Evolutionary conservation across 2,113 vertebrate genomes (phyloP).

Genomic region (Laterallus jamaicensis): DNA sequence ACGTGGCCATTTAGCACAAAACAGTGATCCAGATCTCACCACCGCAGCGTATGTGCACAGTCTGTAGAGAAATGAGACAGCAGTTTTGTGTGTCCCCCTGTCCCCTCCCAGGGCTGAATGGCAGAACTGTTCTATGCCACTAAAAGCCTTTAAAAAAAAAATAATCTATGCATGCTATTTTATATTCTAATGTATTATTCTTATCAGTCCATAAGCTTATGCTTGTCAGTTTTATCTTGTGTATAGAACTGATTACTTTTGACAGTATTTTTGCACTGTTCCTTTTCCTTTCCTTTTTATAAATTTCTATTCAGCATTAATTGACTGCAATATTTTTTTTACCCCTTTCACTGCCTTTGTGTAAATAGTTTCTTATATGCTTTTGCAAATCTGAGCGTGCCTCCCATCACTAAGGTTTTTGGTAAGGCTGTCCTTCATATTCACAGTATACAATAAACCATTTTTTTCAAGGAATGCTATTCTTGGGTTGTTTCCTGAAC

Average conservation of each 20-base stretch:
- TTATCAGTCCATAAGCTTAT: conserved; percentile 85
- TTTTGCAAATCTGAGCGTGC: conserved; percentile 77
- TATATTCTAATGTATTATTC: conserved; percentile 83
- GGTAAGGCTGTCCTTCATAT: conserved; percentile 74
- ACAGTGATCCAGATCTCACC: not conserved
- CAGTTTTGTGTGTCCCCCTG: not conserved
- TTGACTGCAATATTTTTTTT: conserved; percentile 70
- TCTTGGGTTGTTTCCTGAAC: not conserved
- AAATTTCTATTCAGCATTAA: conserved; percentile 74
- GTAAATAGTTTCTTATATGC: conserved; percentile 86
- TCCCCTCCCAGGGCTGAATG: conserved; percentile 4
- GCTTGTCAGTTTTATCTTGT: conserved; percentile 76
- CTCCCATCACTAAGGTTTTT: conserved; percentile 75
- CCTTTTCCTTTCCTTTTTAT: conserved; percentile 79
- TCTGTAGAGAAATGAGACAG: conserved; percentile 1
- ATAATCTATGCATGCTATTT: conserved; percentile 89
- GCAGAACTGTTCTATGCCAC: conserved; percentile 29
- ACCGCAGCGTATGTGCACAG: not conserved
- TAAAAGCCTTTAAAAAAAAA: conserved; percentile 62
- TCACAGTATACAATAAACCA: conserved; percentile 89
- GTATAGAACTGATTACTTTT: conserved; percentile 79
- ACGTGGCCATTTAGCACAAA: not conserved
- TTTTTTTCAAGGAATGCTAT: conserved; percentile 72
- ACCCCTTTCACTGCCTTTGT: conserved; percentile 76
- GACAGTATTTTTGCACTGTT: conserved; percentile 90